Evolutionary conservation across 2,113 vertebrate genomes (phyloP).

Genomic region (Sakesphorus luctuosus): DNA sequence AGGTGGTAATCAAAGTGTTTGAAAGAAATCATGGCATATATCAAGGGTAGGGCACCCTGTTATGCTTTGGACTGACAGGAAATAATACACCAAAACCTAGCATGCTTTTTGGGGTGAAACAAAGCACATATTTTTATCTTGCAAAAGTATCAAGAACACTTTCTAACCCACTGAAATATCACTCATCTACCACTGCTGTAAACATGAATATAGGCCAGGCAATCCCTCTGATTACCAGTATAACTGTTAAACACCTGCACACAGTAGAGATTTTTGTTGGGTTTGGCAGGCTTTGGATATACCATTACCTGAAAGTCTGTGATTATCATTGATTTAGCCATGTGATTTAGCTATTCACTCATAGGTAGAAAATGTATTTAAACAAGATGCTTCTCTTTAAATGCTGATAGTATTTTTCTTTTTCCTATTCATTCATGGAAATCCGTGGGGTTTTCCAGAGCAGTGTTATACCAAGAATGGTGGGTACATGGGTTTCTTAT

Average conservation of each 20-base stretch:
- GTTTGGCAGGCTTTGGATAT: not conserved
- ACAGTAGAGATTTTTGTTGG: not conserved
- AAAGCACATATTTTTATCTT: not conserved
- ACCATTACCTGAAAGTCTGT: not conserved
- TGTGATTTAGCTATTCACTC: not conserved
- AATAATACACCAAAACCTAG: not conserved
- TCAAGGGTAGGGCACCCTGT: not conserved
- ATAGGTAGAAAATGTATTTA: not conserved
- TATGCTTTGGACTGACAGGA: not conserved
- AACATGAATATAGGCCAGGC: not conserved
- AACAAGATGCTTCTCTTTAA: not conserved
- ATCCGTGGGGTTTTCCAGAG: not conserved
- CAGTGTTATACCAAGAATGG: not conserved
- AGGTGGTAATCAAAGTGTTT: not conserved
- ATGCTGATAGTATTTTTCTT: not conserved
- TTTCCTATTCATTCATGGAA: not conserved
- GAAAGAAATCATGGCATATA: not conserved
- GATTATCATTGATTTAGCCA: not conserved
- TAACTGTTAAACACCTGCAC: not conserved
- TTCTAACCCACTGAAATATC: not conserved
- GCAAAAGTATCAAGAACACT: not conserved
- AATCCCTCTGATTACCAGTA: not conserved
- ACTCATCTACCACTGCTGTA: not conserved
- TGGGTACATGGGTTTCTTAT: not conserved
- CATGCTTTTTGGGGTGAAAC: not conserved